Base-by-base conservation (phyloP, 2,888 invertebrate species). In the Elysia crispata region DNA sequence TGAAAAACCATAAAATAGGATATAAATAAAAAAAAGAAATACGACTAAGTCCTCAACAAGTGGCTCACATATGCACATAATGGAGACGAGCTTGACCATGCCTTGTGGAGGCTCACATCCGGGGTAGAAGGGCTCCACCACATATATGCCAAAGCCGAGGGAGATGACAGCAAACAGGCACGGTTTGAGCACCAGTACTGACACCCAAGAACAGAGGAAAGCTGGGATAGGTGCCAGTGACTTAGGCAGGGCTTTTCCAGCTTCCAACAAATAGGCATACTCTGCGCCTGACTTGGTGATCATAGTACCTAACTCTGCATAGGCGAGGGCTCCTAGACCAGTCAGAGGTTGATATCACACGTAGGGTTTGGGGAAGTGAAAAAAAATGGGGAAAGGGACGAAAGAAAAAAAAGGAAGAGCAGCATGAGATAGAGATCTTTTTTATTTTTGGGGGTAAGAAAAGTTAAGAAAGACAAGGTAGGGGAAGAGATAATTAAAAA, bases 281-380 rank as follows among this genome's bases (percentile, higher is more conserved):
- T 96, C 96, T 0, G 95, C 96, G 8, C 96, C 96, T 0, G 96
- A 96, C 88, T 95, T 94, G 1, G 95, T 95, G 11, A 96, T 95
- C 6, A 96, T 95, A 0, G 96, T 95, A 62, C 96, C 96, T 76
- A 96, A 92, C 92, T 96, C 96, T 30, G 96, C 96, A 89, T 96
- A 96, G 0, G 95, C 95, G 82, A 96, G 91, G 0, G 96, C 96
- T 85, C 96, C 95, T 95, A 84, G 30, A 30, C 18, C 18, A 66
- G 66, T 18, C 23, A 6, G 25, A 18, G 66, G 3, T n/a, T 28
- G 66, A 23, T n/a, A 20, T 6, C 6, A 25, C 18, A 30, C 6
- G 3, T 8, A 28, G 30, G 25, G 30, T 64, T 11, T 8, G 30
- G 25, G 3, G 66, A 66, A 3, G 30, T 8, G 25, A 6, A 18